Base-by-base conservation (phyloP, 1,140 invertebrate genomes). In the Drosophila littoralis region DNA sequence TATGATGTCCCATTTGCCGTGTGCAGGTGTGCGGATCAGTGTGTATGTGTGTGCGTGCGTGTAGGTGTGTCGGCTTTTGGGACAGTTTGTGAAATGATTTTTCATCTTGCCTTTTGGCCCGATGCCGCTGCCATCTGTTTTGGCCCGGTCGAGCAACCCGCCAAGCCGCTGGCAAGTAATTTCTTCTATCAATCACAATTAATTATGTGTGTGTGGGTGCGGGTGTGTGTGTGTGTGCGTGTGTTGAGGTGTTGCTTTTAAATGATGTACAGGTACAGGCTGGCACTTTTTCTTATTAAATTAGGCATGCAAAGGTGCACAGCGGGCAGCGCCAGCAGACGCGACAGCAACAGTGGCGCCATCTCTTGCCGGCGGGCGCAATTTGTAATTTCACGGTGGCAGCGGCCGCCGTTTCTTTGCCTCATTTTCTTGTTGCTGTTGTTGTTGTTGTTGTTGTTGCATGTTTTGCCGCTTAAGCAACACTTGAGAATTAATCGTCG, bases 131-230 rank as follows among this genome's bases (percentile, higher is more conserved):
- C 68, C 82, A 82, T 80, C 84, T 88, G 83, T 75, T 88, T 79
- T 65, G 60, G 65, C 50, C 71, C 79, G 33, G 52, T 58, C 52
- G 61, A 57, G 52, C 32, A 59, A 51, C 45, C 63, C 63, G 54
- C 63, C 69, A 71, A 71, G 68, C 60, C 59, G 64, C 74, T 59
- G 79, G 70, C 79, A 75, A 83, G 76, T 89, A 89, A 88, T 89
- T 89, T 89, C 79, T 83, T 83, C 72, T 79, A 89, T 89, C 84
- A 89, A 89, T 89, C 84, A 89, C 84, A 89, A 89, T 89, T 89
- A 89, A 89, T 89, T 89, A 84, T 83, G 79, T 58, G 48, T 63
- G 55, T 42, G 59, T 51, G 36, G 46, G 22, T 65, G 48, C 40
- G 17, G 15, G 40, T 57, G 15, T 65, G 48, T 48, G 17, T 28